Base-by-base conservation (phyloP, 2,113 vertebrate species). In the Melanotaenia duboulayi region DNA sequence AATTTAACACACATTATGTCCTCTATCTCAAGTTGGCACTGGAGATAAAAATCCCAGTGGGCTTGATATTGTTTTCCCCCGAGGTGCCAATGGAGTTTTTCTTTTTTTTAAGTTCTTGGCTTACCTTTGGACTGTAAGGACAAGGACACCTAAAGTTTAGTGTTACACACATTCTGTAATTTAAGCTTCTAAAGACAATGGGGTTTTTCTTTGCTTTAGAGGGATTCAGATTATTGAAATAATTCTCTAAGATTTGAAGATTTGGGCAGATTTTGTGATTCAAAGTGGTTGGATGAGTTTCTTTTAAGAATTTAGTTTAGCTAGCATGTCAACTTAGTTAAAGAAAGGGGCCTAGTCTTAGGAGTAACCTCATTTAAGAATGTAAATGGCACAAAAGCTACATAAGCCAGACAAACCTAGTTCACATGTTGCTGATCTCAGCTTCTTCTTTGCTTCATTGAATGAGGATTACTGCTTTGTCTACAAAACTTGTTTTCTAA, bases 1-100 rank as follows among this genome's bases (percentile, higher is more conserved):
- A 89, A 77, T 92, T 91, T 76, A 90, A 86, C 85, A 64, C 81
- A 46, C 69, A 78, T 85, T 87, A 83, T 70, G 60, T 70, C 61
- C 60, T 81, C 76, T 67, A 74, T 78, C 74, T 83, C 82, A 69
- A 82, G 80, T 66, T 66, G 62, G 59, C 55, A 63, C 62, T 76
- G 24, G 65, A 83, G 80, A 88, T 89, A 81, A 60, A 79, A 66
- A 82, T 79, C 77, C 78, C 64, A 63, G 46, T 61, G 39, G 64
- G 75, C n/a, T 63, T 67, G 48, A 62, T 84, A 57, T 68, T 76
- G 65, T 82, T 73, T 82, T 68, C 68, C 71, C 79, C 17, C 7
- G 22, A 66, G 74, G 83, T 80, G 52, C 74, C 54, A 42, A 54
- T 44, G 39, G 56, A 76, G n/a, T 32, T 55, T 46, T 28, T 80